Conservation (phyloP, 2,888 invertebrate species). For the Brachylomia viminalis region DNA sequence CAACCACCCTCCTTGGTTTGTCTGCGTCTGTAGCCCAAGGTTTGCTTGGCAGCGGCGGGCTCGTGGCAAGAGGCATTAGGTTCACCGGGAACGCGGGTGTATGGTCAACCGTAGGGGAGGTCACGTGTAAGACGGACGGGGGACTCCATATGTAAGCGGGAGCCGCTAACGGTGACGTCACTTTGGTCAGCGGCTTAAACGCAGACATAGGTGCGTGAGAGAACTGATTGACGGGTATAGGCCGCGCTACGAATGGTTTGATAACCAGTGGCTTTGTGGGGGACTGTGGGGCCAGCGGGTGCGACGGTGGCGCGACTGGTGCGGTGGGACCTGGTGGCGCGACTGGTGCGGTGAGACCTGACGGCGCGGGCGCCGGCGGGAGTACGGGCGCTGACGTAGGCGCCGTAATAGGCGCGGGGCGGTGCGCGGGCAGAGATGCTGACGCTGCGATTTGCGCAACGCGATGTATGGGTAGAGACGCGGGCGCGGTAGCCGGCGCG, state of each 20-base stretch:
- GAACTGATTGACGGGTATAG: conserved; percentile 92
- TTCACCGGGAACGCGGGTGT: conserved; percentile 70
- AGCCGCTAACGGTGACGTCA: conserved; percentile 80
- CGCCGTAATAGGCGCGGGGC: conserved; percentile 36
- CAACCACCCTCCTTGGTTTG: conserved; percentile 86
- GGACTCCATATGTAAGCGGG: conserved; percentile 86
- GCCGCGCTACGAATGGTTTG: conserved; percentile 90
- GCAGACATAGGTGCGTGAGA: conserved; percentile 95
- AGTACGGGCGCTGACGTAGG: conserved; percentile 28
- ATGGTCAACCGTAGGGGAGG: conserved; percentile 78
- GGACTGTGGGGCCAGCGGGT: conserved; percentile 74
- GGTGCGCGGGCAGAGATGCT: conserved; percentile 29
- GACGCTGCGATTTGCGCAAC: conserved; percentile 44
- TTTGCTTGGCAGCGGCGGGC: conserved; percentile 67
- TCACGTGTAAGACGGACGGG: conserved; percentile 78
- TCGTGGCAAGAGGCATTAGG: conserved; percentile 70
- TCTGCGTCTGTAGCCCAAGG: conserved; percentile 88
- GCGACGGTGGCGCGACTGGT: conserved; percentile 58
- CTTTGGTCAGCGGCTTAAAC: conserved; percentile 91
- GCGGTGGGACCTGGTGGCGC: conserved; percentile 63
- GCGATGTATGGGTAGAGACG: conserved; percentile 40
- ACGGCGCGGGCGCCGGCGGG: conserved; percentile 37
- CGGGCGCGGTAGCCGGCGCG: conserved; percentile 38
- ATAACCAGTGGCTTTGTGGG: conserved; percentile 78
- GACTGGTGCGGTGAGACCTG: conserved; percentile 37